A percentile compares a stretch with the other conserved stretches of the same genome.
phyloP scores from a whole-genome alignment of 2,797 vertebrate species.

The Pipistrellus kuhlii region DNA sequence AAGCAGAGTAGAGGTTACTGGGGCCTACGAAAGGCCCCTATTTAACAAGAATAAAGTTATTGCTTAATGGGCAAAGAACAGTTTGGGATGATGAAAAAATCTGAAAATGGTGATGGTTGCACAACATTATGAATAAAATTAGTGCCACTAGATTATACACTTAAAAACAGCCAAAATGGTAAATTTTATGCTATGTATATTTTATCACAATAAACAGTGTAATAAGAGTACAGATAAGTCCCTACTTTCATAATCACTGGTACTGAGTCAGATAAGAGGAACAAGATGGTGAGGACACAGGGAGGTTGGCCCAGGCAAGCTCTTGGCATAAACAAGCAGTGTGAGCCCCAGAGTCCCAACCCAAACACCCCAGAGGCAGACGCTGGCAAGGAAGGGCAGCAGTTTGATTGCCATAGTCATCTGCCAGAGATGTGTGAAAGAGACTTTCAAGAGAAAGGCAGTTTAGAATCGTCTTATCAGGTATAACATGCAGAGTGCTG shows the following conservation, averaged over 20 bases:
- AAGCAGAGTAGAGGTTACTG: not conserved
- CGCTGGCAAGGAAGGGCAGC: rapidly evolving
- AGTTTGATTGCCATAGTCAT: not conserved
- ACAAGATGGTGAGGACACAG: not conserved
- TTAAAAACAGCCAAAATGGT: not conserved
- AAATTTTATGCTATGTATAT: not conserved
- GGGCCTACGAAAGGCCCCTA: not conserved
- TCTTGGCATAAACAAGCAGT: not conserved
- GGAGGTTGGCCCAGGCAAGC: not conserved
- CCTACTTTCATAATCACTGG: not conserved
- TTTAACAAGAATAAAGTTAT: not conserved
- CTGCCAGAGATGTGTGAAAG: not conserved
- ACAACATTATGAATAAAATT: not conserved
- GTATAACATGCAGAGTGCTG: not conserved
- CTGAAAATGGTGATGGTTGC: not conserved
- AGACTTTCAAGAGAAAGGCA: not conserved
- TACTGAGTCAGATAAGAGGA: not conserved
- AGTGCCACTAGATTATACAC: not conserved
- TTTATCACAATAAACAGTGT: not conserved
- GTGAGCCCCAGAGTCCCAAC: not conserved
- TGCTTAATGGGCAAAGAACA: not conserved
- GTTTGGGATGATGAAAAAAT: not conserved
- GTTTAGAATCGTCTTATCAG: not conserved
- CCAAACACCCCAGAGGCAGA: not conserved
- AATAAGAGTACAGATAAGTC: not conserved